Evolutionary conservation across 1,140 invertebrate genomes (phyloP).

Genomic region (Temnothorax nylanderi): DNA sequence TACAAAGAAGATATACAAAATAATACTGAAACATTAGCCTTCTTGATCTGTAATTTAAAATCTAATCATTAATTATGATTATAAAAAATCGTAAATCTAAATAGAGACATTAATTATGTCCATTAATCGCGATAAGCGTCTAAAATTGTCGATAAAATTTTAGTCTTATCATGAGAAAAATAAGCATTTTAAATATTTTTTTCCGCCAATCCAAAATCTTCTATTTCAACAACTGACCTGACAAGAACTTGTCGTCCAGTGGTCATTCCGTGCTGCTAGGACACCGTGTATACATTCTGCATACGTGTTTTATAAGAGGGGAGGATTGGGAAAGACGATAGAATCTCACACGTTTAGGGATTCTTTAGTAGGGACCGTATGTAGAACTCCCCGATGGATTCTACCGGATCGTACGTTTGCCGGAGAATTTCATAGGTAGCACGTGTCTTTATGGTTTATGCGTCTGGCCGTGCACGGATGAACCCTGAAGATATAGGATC

Average conservation of each 20-base stretch:
- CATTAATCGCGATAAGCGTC: not conserved
- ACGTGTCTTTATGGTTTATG: conserved; percentile 76
- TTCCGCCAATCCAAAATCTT: not conserved
- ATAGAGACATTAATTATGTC: not conserved
- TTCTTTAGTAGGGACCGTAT: conserved; percentile 55
- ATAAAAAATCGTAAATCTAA: not conserved
- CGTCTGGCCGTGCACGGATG: conserved; percentile 64
- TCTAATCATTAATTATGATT: not conserved
- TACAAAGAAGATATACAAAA: not conserved
- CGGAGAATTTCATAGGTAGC: conserved; percentile 68
- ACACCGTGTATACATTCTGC: not conserved
- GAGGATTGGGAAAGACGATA: conserved; percentile 13
- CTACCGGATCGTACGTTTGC: conserved; percentile 45
- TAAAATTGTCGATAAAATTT: not conserved
- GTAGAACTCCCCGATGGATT: conserved; percentile 55
- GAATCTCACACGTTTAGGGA: conserved; percentile 50
- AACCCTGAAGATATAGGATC: conserved; percentile 68
- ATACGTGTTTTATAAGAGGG: not conserved
- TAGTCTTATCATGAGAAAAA: not conserved
- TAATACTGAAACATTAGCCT: not conserved
- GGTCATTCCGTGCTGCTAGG: not conserved
- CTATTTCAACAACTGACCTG: not conserved
- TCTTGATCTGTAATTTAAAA: not conserved
- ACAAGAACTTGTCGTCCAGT: not conserved
- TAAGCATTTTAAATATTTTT: not conserved